Base-by-base conservation (phyloP, 2,888 invertebrate species). In the Ophraella communa region DNA sequence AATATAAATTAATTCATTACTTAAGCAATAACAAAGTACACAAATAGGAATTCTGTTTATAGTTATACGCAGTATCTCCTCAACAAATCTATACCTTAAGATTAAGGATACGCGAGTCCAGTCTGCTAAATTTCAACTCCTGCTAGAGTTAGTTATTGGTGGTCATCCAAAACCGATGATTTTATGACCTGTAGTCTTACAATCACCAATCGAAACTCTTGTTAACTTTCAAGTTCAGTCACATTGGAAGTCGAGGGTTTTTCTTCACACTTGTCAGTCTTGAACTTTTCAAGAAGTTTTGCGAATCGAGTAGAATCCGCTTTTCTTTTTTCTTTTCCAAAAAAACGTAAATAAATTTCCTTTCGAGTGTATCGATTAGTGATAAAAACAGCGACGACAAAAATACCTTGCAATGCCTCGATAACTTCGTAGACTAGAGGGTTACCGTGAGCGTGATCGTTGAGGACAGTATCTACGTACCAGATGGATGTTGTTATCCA, bases 341-440 rank as follows among this genome's bases (percentile, higher is more conserved):
- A 39, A 14, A 60, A 44, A 24, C 30, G 20, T 8, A 27, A 20
- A 33, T 61, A 57, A 54, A 74, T 68, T 65, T 73, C 67, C n/a
- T 47, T 66, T 51, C 67, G 68, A 1, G 74, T 73, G 51, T 75
- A 70, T 55, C 72, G 71, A 62, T 75, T 74, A 8, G 73, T 42
- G 10, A 75, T 73, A 53, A 74, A 76, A 27, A 73, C 71, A 10
- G 74, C 62, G 17, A 74, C 51, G 3, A 65, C 58, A 51, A 72
- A 67, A 42, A 74, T 68, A 39, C 76, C 76, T 58, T 74, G 73
- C 27, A 66, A 68, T 33, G 73, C 73, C 65, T 75, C 75, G 45
- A 76, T 70, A 24, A 74, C 67, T 52, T 74, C 74, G 23, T 74
- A 65, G 11, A 72, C 73, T 8, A 69, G 54, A 35, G 70, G 66